Evolutionary conservation across 2,797 vertebrate species (phyloP), one percentile per base, ranked within the genome.

Genomic region (Petrocephalus sullivani): DNA sequence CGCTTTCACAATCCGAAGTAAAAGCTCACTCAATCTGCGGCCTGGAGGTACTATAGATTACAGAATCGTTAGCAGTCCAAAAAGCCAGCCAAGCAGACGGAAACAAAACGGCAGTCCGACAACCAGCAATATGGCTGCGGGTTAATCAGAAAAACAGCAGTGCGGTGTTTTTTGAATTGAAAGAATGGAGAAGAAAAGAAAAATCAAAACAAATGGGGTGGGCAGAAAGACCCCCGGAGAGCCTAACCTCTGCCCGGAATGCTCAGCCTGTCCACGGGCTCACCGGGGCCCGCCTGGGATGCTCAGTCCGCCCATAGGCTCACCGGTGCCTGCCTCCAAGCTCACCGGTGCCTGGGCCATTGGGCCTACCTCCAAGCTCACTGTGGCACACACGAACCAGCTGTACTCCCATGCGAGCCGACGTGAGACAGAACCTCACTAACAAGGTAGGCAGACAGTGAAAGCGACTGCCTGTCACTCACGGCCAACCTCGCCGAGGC

Each of bases 151-250:
- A 82, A 5, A 41, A 7, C 2, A 21, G 21, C 9, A 28, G 60
- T 21, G 23, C 3, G 10, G 87, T 41, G 88, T 89, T 75, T 90
- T 89, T 4, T 89, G 87, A 53, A 89, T 14, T 89, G 56, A 91
- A 33, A 88, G 85, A 57, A 78, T 33, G 2, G 53, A 56, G 28
- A 41, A 41, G 41, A 86, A 46, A 8, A 67, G 61, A 53, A 67
- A 64, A 64, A 3, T 0, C 3, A 10, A 3, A 64, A 64, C 8
- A 64, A 78, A 53, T 81, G 23, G 12, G 8, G 71, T 12, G 4
- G 28, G 28, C 28, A 28, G 28, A 28, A 89, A 87, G 85, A 75
- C 71, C 49, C 88, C 46, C 12, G 81, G 46, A 56, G 46, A 14
- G 23, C 10, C 54, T 54, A 61, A 67, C 37, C 86, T 87, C 64